phyloP scores from a whole-genome alignment of 2,113 vertebrate species.

The Eurypyga helias region DNA sequence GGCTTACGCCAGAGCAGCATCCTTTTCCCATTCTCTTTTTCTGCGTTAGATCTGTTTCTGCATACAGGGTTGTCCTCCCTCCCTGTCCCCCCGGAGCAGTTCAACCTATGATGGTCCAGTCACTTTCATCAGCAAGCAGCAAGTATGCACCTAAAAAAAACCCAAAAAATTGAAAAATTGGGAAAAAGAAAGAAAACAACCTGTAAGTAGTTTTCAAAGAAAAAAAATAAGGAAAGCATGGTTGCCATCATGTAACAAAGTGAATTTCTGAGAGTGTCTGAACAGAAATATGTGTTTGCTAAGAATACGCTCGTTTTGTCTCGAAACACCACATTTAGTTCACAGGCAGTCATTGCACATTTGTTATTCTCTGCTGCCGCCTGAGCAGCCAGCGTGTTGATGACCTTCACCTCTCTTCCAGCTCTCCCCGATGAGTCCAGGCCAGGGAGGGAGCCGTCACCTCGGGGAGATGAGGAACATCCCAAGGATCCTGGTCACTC shows the following conservation, averaged over 20 bases:
- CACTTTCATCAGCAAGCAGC: neutral
- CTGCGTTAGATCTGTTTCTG: neutral
- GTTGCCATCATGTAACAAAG: neutral
- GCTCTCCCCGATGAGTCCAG: neutral
- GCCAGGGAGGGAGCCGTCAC: no score
- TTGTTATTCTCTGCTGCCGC: fast-evolving
- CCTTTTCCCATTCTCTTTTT: neutral
- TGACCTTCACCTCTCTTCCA: neutral
- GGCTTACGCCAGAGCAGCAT: neutral
- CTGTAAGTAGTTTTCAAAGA: neutral
- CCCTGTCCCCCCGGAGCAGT: neutral
- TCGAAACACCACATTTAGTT: neutral
- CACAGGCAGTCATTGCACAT: neutral
- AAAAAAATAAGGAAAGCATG: neutral
- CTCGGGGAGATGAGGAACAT: neutral
- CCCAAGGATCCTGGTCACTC: fast-evolving
- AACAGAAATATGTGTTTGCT: neutral
- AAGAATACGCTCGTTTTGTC: neutral
- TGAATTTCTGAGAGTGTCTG: neutral
- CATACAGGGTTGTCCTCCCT: fast-evolving
- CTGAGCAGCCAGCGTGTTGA: neutral
- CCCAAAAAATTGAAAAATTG: neutral
- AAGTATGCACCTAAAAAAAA: neutral
- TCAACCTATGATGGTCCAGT: neutral
- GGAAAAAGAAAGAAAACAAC: neutral